phyloP scores from a whole-genome alignment of 2,113 vertebrate genomes.

The Peromyscus leucopus region DNA sequence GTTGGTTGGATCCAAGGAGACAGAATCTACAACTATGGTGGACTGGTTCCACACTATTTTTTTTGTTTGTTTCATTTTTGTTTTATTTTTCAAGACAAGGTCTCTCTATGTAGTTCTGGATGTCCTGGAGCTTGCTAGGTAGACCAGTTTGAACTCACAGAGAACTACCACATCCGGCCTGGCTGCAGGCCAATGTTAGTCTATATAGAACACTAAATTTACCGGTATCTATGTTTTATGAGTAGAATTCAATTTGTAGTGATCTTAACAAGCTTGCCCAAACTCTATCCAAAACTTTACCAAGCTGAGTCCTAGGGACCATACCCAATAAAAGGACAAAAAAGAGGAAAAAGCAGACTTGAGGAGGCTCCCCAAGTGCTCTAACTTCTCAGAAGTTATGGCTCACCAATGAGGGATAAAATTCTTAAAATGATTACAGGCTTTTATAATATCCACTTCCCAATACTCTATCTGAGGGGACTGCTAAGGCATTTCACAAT shows the following conservation, averaged over 20 bases:
- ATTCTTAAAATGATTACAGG: slow-evolving; percentile 4
- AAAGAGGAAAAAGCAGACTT: background rate
- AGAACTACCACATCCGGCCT: background rate
- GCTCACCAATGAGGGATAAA: background rate
- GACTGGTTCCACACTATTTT: background rate
- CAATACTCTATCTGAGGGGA: background rate
- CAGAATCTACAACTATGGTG: background rate
- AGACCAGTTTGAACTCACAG: background rate
- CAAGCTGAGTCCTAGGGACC: background rate
- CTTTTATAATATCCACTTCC: background rate
- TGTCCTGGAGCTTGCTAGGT: background rate
- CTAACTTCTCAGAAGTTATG: background rate
- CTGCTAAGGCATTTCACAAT: background rate
- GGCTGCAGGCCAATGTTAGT: background rate
- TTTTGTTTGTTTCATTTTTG: background rate
- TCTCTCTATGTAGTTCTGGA: background rate
- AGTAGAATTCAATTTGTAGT: slow-evolving; percentile 27
- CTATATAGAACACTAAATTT: background rate
- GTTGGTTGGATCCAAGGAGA: background rate
- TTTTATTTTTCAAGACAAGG: background rate
- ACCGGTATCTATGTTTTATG: background rate
- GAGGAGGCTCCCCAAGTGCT: background rate
- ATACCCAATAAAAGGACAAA: background rate
- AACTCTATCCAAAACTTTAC: slow-evolving; percentile 22
- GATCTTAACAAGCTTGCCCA: background rate